Evolutionary conservation across 2,113 vertebrate genomes (phyloP), one percentile per base, ranked within the genome.

Genomic region (Speoplatyrhinus poulsoni): DNA sequence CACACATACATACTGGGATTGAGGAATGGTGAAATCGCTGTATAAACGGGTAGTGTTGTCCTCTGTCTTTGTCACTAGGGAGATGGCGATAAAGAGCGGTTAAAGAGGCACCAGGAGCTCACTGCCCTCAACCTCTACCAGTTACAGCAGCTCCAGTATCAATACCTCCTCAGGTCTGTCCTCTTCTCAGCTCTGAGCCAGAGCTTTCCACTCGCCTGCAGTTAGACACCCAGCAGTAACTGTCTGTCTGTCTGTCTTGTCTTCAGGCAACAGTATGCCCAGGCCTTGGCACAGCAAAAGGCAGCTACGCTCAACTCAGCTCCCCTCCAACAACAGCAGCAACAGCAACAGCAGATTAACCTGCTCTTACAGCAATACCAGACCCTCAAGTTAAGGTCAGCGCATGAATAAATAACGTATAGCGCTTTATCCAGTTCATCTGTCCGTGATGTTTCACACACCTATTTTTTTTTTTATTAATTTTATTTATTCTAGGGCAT

Each of bases 121-220:
- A 95, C 95, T 46, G 95, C 96, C 75, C 88, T 99, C 68, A 98
- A 96, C 84, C 95, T 98, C 76, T 96, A 96, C 90, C 97, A 99
- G 73, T 92, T 98, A 66, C 96, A 99, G 69, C 96, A 98, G 83
- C 76, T 94, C 58, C 93, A 94, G 63, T 99, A 98, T 90, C 97
- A 99, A 77, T 97, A 98, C 87, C 88, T 98, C 81, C 93, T 99
- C 86, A 95, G 97, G 97, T 98, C 93, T 75, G n/a, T 3, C 26
- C 9, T 3, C 0, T 32, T 62, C 47, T 26, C 1, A 52, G 57
- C 17, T 16, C 26, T 36, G 7, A 46, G 12, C 17, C 3, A 19
- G 9, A 11, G 9, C 11, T 12, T 11, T 52, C 9, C 3, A 12
- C 11, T 5, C 6, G 4, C 49, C 49, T 1, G 36, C 36, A 41